Percentiles rank a stretch among this genome's conserved stretches.
Evolutionary conservation across 2,113 vertebrate genomes (phyloP).

Genomic region (Dipodomys stephensi): DNA sequence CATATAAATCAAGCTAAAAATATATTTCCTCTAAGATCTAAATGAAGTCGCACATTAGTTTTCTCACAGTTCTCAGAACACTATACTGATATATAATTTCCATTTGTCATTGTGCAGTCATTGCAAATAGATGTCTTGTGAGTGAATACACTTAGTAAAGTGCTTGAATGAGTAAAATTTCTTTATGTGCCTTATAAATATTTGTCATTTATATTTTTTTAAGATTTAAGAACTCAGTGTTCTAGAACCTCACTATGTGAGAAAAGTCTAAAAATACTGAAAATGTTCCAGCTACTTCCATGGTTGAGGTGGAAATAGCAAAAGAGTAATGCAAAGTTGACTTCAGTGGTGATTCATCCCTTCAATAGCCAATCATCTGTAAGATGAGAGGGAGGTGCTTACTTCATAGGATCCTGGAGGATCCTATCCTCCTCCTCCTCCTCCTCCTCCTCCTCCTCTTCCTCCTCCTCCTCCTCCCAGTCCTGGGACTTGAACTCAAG

Average conservation of each 20-base stretch:
- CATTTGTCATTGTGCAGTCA: neutral
- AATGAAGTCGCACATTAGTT: neutral
- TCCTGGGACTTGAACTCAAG: no score
- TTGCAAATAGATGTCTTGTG: neutral
- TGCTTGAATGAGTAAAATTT: neutral
- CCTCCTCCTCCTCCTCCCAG: no score
- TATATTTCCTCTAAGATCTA: neutral
- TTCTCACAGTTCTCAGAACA: neutral
- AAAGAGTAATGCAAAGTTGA: neutral
- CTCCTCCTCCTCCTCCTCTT: neutral
- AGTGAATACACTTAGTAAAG: neutral
- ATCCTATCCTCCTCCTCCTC: neutral
- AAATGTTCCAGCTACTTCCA: neutral
- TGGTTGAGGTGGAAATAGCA: neutral
- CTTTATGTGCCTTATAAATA: neutral
- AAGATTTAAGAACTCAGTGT: conserved; percentile 30
- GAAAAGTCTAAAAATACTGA: neutral
- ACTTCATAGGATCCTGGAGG: neutral
- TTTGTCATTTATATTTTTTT: conserved; percentile 11
- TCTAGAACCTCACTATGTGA: neutral
- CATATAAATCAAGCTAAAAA: neutral
- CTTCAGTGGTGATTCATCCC: neutral
- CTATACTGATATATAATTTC: neutral
- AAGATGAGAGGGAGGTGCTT: neutral
- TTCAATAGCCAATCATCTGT: neutral